These are phyloP conservation scores for Gila orcuttii DNA, from an alignment of 2,113 vertebrate species.

Conservation along the genomic window DNA sequence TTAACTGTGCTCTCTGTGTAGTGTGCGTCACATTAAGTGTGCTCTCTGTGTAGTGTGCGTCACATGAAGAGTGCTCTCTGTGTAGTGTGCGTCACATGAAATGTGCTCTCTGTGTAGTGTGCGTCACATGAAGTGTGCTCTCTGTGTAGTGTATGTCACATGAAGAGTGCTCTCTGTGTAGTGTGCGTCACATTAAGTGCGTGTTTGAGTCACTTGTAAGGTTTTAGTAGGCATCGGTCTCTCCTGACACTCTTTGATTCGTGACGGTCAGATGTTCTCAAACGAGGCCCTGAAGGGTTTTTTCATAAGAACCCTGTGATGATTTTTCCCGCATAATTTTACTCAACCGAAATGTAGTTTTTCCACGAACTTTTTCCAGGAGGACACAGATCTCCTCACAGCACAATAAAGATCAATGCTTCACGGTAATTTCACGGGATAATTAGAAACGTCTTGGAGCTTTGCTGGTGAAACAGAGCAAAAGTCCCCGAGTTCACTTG, in stretches of 20 bases:
- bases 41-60: no score
- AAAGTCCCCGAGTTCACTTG: constrained; percentile 11
- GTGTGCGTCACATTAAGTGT: no score
- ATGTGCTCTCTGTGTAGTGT: no score
- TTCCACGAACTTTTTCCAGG: constrained; percentile 75
- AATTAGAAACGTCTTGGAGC: constrained; percentile 47
- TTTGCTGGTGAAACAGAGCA: constrained; percentile 1
- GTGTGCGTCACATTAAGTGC: no score
- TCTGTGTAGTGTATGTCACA: no score
- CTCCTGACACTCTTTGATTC: neutral
- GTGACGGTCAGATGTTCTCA: constrained; percentile 56
- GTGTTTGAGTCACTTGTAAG: neutral
- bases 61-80: no score
- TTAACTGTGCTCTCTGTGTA: no score
- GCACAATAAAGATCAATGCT: constrained; percentile 57
- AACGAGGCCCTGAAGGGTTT: constrained; percentile 44
- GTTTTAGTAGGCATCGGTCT: neutral
- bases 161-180: no score
- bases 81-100: no score
- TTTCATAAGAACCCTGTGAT: constrained; percentile 43
- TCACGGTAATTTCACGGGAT: constrained; percentile 55
- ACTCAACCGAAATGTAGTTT: constrained; percentile 77
- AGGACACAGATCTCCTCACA: constrained; percentile 74
- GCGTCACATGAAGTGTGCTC: no score
- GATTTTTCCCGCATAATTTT: constrained; percentile 62